Evolutionary conservation across 2,888 invertebrate genomes (phyloP), one percentile per base, ranked within the genome.

Genomic region (Aphodius sticticus): DNA sequence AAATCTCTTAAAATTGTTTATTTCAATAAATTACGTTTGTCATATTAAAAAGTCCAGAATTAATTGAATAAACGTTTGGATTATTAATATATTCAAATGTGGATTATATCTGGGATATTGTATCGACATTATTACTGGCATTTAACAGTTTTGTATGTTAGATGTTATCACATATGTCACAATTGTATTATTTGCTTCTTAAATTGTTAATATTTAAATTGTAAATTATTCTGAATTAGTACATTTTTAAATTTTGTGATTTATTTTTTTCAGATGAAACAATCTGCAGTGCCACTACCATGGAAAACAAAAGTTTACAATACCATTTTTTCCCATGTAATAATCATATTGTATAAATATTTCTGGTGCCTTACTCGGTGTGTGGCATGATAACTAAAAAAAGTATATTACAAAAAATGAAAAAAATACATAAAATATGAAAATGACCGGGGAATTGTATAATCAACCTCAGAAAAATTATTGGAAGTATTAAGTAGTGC

Each of bases 331-430:
- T 88, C 88, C 88, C 84, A 86, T 88, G 88, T 88, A 87, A 82
- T 84, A 86, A 86, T 85, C 83, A 82, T 83, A 85, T 85, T 87
- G 86, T 87, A 88, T 86, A 87, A 87, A 87, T 85, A 87, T 87
- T 87, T 88, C 88, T 88, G 88, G 89, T 89, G 89, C 89, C 89
- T 89, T 89, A 89, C 88, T 88, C 85, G 87, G 87, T 86, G 86
- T 86, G 87, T 85, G 87, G 87, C 87, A 88, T 87, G 88, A 88
- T 74, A 26, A 74, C 37, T 26, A 74, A 74, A 74, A 74, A 74
- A 74, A 74, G 36, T 35, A 3, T 3, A 36, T 87, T 87, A 87
- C 2, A 35, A 74, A 74, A 74, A 74, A n/a, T 74, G 74, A 70
- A 70, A 16, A 70, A 70, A 70, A 70, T 16, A 70, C 79, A 77